Evolutionary conservation across 2,113 vertebrate species (phyloP).

Genomic region (Asarcornis scutulata): DNA sequence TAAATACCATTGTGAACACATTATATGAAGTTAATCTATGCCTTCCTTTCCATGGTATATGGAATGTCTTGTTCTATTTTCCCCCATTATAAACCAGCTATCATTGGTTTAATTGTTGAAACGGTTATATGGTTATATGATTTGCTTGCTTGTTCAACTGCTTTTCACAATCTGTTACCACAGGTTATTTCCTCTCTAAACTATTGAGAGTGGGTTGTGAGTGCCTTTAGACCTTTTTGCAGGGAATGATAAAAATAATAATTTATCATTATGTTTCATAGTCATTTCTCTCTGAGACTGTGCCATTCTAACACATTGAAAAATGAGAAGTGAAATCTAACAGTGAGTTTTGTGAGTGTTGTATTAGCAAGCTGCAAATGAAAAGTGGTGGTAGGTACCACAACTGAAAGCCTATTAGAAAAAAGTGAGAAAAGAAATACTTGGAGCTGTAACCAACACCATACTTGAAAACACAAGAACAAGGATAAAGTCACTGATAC

Average conservation of each 20-base stretch:
- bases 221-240: conserved; percentile 12
- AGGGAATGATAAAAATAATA: conserved; percentile 30
- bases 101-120: conserved; percentile 49
- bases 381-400: not conserved
- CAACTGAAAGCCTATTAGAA: not conserved
- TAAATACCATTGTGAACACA: not conserved
- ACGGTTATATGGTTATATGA: conserved; percentile 28
- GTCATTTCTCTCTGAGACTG: not conserved
- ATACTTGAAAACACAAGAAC: not conserved
- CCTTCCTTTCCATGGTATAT: not conserved
- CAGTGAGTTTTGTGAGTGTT: not conserved
- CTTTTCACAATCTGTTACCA: conserved; percentile 33
- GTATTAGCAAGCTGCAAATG: not conserved
- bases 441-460: not conserved
- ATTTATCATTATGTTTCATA: conserved; percentile 6
- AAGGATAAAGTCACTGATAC: not conserved
- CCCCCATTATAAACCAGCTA: conserved; percentile 25
- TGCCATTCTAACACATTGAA: not conserved
- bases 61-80: conserved; percentile 25
- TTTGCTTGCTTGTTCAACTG: conserved; percentile 56
- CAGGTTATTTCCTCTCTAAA: conserved; percentile 51
- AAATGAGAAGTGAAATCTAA: not conserved
- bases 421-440: not conserved
- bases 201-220: not conserved
- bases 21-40: not conserved